A percentile compares a stretch with the other conserved stretches of the same genome.
Conservation (phyloP, 2,888 invertebrate species). For the Ceraclea dissimilis region DNA sequence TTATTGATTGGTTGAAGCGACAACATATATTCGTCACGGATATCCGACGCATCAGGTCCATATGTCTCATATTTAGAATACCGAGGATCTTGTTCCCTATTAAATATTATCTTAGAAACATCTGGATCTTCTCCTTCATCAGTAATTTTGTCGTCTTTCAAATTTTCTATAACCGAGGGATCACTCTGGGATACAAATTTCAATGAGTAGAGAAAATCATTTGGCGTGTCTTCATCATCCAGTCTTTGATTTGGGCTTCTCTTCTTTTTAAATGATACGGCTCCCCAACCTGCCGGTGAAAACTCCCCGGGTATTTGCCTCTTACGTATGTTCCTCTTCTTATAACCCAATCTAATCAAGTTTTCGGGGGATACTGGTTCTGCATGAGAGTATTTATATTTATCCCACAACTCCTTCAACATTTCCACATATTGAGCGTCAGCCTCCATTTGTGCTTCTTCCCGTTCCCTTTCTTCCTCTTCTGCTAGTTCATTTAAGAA, state of each 20-base stretch:
- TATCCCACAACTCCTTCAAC: slow-evolving; percentile 50
- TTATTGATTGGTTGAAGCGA: slow-evolving; percentile 46
- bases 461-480: slow-evolving; percentile 31
- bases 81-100: slow-evolving; percentile 14
- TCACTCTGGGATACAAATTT: slow-evolving; percentile 23
- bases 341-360: slow-evolving; percentile 40
- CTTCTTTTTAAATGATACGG: slow-evolving; percentile 46
- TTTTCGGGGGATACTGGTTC: slow-evolving; percentile 32
- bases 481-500: slow-evolving; percentile 30
- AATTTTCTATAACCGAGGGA: slow-evolving; percentile 22
- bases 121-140: slow-evolving; percentile 24
- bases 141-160: slow-evolving; percentile 21
- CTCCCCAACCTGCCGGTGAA: slow-evolving; percentile 36
- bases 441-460: slow-evolving; percentile 36
- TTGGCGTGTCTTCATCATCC: slow-evolving; percentile 19
- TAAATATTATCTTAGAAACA: slow-evolving; percentile 20
- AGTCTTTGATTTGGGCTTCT: slow-evolving; percentile 34
- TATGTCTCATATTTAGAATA: slow-evolving; percentile 14
- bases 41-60: slow-evolving; percentile 12
- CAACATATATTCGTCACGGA: slow-evolving; percentile 28
- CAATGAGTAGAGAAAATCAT: slow-evolving; percentile 23
- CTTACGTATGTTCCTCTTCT: slow-evolving; percentile 44
- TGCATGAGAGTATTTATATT: slow-evolving; percentile 46
- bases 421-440: slow-evolving; percentile 49
- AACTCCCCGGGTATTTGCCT: slow-evolving; percentile 30